Base-by-base conservation (phyloP, 2,888 invertebrate species). In the Drosophila neotestacea region DNA sequence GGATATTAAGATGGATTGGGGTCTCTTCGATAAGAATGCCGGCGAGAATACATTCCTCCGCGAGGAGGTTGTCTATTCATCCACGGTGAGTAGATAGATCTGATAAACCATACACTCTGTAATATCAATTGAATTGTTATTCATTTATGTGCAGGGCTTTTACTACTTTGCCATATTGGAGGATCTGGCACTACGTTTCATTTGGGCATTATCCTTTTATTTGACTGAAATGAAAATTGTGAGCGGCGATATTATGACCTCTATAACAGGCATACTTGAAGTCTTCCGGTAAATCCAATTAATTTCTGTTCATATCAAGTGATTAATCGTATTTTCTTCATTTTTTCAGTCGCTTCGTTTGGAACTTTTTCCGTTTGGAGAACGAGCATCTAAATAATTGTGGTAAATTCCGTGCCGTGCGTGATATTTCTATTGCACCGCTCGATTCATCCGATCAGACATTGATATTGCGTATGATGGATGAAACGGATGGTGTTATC, bases 1-100 rank as follows among this genome's bases (percentile, higher is more conserved):
- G 99, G 99, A 99, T 92, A 96, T 99, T 38, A 98, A 97, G 93
- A 98, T 99, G 97, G 99, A 99, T 94, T 99, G 99, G 99, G 99
- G 99, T 0, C 94, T 99, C 62, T 95, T 99, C 89, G 98, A 98
- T 90, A 95, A 95, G 62, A 96, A 96, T 80, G 96, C 98, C 1
- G 97, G 97, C 0, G 98, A 98, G 93, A 97, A 98, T 94, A 95
- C 94, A 91, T 96, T 98, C 91, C 94, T 99, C 1, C 94, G 99
- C 44, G 98, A 99, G 91, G 98, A 99, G 94, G 96, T 98, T 66
- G 98, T 99, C 9, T 99, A 99, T 91, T 97, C 97, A 16, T 96
- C 96, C 28, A 95, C 96, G 92, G 98, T 98, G 92, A 94, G 94
- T 80, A 11, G 2, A 27, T 4, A 0, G 2, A 2, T 13, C 6